phyloP scores from a whole-genome alignment of 2,888 invertebrate genomes.

The Nasonia oneida region DNA sequence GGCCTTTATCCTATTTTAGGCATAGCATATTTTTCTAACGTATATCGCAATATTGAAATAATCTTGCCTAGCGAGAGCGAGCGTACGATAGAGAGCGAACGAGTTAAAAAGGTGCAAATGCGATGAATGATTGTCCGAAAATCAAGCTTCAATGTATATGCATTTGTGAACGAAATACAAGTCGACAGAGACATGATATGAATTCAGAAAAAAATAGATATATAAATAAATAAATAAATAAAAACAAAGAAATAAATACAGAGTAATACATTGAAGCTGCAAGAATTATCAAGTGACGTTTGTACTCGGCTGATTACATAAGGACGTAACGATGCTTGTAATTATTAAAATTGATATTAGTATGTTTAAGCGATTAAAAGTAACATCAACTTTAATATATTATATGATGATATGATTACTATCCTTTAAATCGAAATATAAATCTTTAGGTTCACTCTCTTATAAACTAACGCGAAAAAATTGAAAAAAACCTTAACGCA shows the following conservation, averaged over 20 bases:
- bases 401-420: conserved; percentile 74
- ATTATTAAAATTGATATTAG: conserved; percentile 78
- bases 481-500: conserved; percentile 64
- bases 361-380: conserved; percentile 78
- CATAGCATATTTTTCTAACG: conserved; percentile 79
- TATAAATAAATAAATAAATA: conserved; percentile 55
- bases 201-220: conserved; percentile 60
- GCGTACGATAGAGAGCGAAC: conserved; percentile 65
- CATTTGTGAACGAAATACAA: conserved; percentile 59
- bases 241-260: conserved; percentile 57
- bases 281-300: conserved; percentile 72
- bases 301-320: conserved; percentile 76
- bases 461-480: conserved; percentile 51
- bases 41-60: conserved; percentile 77
- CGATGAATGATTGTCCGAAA: conserved; percentile 64
- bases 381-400: conserved; percentile 78
- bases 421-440: conserved; percentile 74
- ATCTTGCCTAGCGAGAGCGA: conserved; percentile 74
- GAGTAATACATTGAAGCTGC: conserved; percentile 65
- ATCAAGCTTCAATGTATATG: conserved; percentile 63
- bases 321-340: conserved; percentile 79
- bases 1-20: conserved; percentile 79
- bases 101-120: conserved; percentile 66
- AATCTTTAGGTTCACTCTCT: conserved; percentile 70
- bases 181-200: conserved; percentile 50